A percentile compares a stretch with the other conserved stretches of the same genome.
phyloP scores from a whole-genome alignment of 1,140 invertebrate genomes.

The Anoplolepis gracilipes region DNA sequence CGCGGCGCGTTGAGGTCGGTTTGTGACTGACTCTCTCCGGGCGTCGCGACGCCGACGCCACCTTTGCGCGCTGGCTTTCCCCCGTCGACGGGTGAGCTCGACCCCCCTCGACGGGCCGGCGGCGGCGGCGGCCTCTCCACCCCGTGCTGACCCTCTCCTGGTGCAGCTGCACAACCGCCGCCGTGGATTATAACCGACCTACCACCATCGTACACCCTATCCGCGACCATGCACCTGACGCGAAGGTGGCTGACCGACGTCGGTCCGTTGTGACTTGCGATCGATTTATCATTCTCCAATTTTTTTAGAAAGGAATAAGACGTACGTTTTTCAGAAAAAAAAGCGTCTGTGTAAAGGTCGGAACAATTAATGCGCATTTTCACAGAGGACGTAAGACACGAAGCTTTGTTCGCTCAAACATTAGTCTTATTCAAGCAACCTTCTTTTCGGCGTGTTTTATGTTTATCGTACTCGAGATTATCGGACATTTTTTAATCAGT shows the following conservation, averaged over 20 bases:
- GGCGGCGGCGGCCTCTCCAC: slow-evolving; percentile 35
- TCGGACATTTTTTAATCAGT: slow-evolving; percentile 12
- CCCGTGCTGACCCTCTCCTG: slow-evolving; percentile 33
- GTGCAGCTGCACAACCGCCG: slow-evolving; percentile 22
- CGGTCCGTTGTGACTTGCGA: not conserved
- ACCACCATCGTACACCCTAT: slow-evolving; percentile 34
- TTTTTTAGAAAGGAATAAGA: not conserved
- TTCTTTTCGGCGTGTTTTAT: slow-evolving; percentile 10
- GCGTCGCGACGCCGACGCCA: slow-evolving; percentile 85
- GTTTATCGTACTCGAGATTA: slow-evolving; percentile 30
- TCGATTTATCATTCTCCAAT: not conserved
- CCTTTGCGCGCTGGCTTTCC: slow-evolving; percentile 77
- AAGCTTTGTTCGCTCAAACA: not conserved
- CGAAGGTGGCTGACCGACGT: slow-evolving; percentile 72
- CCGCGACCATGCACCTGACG: slow-evolving; percentile 63
- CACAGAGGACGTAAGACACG: not conserved
- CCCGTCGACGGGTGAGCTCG: slow-evolving; percentile 50
- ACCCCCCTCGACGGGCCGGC: slow-evolving; percentile 54
- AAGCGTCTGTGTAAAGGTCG: not conserved
- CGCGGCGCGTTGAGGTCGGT: slow-evolving; percentile 81
- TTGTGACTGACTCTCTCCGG: slow-evolving; percentile 83
- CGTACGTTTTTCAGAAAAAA: not conserved
- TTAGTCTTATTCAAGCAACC: not conserved
- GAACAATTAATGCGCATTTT: not conserved
- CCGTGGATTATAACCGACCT: slow-evolving; percentile 59